Evolutionary conservation across 2,113 vertebrate genomes (phyloP), one percentile per base, ranked within the genome.

Genomic region (Morone chrysops): DNA sequence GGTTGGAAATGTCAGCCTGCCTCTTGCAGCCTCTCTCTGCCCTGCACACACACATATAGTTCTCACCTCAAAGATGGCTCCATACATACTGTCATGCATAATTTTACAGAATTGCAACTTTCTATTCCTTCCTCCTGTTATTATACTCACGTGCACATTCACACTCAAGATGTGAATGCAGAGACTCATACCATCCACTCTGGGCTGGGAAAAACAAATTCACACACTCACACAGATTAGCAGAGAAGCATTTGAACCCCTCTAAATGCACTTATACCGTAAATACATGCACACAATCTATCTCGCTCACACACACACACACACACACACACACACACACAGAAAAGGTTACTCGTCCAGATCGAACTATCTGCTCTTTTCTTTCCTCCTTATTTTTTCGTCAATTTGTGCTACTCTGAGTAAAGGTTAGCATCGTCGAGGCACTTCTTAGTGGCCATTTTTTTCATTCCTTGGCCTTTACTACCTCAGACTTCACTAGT

Each of bases 271-370:
- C 20, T 5, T n/a, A 16, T 2, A 54, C 43, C 74, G 69, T 67
- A 80, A 75, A 89, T 73, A 90, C 75, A 60, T 81, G 61, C 50
- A 54, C 65, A 75, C 69, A 68, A 4, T 74, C 75, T 56, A 22
- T 51, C 53, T 59, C 48, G 65, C 22, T 14, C 25, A 47, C 56
- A 66, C 41, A 40, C 60, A 45, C 45, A 54, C 56, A 73, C 20
- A n/a, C n/a, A n/a, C n/a, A n/a, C n/a, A n/a, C 25, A 47, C 56
- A 66, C 41, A 40, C 60, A 45, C 45, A 54, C 56, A 73, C 20
- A n/a, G 88, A 84, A 92, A 92, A 91, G 92, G 92, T 93, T 91
- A 92, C 66, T 90, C 40, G 31, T 76, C 73, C 89, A 88, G 86
- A 91, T 91, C 86, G 86, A 91, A 80, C 85, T 84, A 75, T 72